These are phyloP conservation scores for Semnopithecus entellus DNA, from an alignment of 2,113 vertebrate genomes.

Conservation along the genomic window DNA sequence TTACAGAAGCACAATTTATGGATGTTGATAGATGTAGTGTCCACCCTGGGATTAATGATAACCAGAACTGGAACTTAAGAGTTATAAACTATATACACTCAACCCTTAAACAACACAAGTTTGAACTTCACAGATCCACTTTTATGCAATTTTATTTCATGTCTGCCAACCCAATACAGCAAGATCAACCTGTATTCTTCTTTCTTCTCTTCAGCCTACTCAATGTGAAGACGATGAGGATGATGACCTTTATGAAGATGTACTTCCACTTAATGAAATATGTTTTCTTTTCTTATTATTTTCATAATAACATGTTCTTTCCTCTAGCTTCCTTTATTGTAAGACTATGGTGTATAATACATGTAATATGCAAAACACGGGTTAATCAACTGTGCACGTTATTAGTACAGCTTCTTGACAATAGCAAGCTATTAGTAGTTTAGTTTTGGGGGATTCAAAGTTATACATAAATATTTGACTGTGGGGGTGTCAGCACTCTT, in stretches of 20 bases:
- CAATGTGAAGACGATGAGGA: neutral
- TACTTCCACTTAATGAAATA: neutral
- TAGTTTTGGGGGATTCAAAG: neutral
- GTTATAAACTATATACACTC: neutral
- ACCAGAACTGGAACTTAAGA: neutral
- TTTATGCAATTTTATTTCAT: neutral
- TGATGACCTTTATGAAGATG: neutral
- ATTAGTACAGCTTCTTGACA: neutral
- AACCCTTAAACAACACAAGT: neutral
- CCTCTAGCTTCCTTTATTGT: neutral
- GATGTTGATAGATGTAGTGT: neutral
- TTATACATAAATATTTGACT: neutral
- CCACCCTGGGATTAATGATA: neutral
- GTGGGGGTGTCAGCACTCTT: neutral
- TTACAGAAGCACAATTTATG: neutral
- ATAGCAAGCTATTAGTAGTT: neutral
- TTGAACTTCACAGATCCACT: neutral
- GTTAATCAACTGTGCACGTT: neutral
- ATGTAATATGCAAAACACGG: neutral
- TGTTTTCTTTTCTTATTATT: neutral
- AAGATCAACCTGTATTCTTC: neutral
- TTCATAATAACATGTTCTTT: neutral
- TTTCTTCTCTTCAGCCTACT: neutral
- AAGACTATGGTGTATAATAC: neutral
- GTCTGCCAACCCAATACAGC: neutral